Conservation (phyloP, 2,888 invertebrate species). For the Caenorhabditis virilis region DNA sequence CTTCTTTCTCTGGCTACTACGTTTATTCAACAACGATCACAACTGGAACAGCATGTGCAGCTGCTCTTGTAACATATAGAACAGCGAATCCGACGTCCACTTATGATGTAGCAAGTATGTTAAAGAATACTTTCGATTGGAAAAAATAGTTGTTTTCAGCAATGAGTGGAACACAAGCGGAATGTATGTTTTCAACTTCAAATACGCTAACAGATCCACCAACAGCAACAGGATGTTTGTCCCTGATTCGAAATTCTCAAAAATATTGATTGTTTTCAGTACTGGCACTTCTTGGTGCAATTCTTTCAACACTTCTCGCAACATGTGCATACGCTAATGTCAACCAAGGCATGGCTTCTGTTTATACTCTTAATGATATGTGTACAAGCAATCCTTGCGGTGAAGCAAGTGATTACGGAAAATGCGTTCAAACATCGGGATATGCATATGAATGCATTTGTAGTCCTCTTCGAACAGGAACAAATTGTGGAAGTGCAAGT, state of each 20-base stretch:
- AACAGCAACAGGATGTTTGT: constrained; percentile 1
- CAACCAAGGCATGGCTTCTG: constrained; percentile 20
- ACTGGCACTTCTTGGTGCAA: constrained; percentile 2
- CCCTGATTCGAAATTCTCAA: no score
- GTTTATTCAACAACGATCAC: constrained; percentile 27
- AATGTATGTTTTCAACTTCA: constrained; percentile 26
- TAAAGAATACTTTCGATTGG: not conserved
- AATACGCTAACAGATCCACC: constrained; percentile 26
- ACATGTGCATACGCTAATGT: constrained; percentile 25
- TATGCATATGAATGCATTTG: constrained; percentile 22
- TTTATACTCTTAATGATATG: constrained; percentile 28
- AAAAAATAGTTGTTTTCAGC: constrained; percentile 10
- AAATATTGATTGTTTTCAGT: no score
- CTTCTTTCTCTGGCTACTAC: constrained; percentile 25
- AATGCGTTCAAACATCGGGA: constrained; percentile 29
- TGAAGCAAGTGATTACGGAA: constrained; percentile 17
- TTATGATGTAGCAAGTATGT: constrained; percentile 26
- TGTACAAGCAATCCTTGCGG: constrained; percentile 25
- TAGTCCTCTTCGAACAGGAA: constrained; percentile 17
- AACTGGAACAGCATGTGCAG: constrained; percentile 25
- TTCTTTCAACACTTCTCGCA: constrained; percentile 21
- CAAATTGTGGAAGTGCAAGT: constrained; percentile 10
- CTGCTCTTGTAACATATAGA: constrained; percentile 23
- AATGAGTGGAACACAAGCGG: constrained; percentile 28
- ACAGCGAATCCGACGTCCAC: constrained; percentile 27